Base-by-base conservation (phyloP, 2,888 invertebrate species). In the Azorinus chamasolen region DNA sequence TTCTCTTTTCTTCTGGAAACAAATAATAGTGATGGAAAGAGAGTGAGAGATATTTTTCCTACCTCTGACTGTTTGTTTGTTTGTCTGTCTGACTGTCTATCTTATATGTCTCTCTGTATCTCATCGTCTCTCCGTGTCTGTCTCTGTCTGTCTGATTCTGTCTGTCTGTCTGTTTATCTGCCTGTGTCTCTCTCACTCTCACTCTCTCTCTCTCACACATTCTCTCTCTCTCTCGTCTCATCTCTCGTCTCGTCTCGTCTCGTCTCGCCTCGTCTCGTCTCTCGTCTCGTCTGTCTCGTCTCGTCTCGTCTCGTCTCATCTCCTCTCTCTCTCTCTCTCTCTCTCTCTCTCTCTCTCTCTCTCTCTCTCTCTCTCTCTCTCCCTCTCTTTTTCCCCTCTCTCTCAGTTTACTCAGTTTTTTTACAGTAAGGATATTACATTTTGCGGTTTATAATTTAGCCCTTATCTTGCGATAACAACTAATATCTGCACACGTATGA, bases 271-370 rank as follows among this genome's bases (percentile, higher is more conserved):
- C 16, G 10, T 18, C 18, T 18, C 6, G 14, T 41, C 41, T 41
- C 41, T 16, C 41, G 10, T 18, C 24, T 25, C 24, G 24, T 53
- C 53, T 53, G 24, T 53, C 53, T 53, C 25, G 14, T 25, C 24
- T 25, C 18, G 6, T 16, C 18, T 18, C 48, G 10, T 18, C 18
- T 25, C 24, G 24, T 53, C 53, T 53, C 53, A 22, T 25, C 24
- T 25, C 24, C 53, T 53, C 53, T n/a, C n/a, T n/a, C n/a, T n/a
- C n/a, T 58, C 58, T 43, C 43, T 58, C 43, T 45, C 41, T 58
- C 41, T 58, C 22, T 58, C 58, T 58, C 41, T 58, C 45, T 43
- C 43, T 58, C 43, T 20, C 43, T 58, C 58, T 39, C 41, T 58
- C 43, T 45, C 25, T 45, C 43, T 4, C 43, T 6, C 18, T 3